A percentile compares a stretch with the other conserved stretches of the same genome.
Evolutionary conservation across 2,113 vertebrate species (phyloP).

Genomic region (Brevimyrus niger): DNA sequence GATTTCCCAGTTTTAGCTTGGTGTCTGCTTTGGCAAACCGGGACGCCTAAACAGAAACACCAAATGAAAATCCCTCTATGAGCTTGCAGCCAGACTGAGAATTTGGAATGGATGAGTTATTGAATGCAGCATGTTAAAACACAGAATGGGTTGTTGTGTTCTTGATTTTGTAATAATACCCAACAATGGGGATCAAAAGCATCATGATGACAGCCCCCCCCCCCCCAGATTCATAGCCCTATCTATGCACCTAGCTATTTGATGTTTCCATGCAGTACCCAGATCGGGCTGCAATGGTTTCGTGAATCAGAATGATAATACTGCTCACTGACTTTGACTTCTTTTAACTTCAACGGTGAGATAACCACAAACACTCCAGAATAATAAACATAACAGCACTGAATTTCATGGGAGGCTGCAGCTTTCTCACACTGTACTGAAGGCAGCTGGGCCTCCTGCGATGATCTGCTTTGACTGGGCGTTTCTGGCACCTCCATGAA

Average conservation of each 20-base stretch:
- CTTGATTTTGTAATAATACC: not conserved
- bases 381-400: not conserved
- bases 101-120: not conserved
- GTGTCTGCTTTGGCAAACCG: not conserved
- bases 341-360: not conserved
- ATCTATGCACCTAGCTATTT: too few species aligned
- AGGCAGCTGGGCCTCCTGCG: not conserved
- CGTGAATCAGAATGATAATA: not conserved
- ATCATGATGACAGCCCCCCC: not conserved
- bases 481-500: not conserved
- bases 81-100: not conserved
- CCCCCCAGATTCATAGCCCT: not conserved
- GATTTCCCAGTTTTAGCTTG: not conserved
- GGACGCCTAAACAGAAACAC: not conserved
- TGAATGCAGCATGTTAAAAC: not conserved
- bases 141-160: not conserved
- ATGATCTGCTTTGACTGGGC: not conserved
- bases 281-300: not conserved
- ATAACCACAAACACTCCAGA: not conserved
- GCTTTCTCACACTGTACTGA: not conserved
- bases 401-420: too few species aligned
- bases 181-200: not conserved
- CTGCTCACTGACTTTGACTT: not conserved
- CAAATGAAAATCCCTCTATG: not conserved
- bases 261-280: not conserved